These are phyloP conservation scores for Pecten maximus DNA, from an alignment of 2,888 invertebrate genomes.

Conservation along the genomic window DNA sequence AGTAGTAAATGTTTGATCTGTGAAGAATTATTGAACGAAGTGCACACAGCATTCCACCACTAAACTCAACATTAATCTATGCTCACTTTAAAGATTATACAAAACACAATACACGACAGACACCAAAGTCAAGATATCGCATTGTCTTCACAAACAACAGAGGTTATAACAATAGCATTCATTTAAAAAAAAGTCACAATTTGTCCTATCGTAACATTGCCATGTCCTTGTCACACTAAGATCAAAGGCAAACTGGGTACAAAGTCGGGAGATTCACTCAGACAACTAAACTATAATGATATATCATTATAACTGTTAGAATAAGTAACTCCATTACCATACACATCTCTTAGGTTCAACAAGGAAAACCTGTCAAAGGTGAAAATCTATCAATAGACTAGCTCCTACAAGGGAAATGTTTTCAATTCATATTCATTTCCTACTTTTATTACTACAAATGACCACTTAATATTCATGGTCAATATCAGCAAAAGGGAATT, in stretches of 20 bases:
- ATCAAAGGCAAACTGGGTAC: not conserved
- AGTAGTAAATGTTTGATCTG: not conserved
- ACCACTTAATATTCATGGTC: slow-evolving; percentile 10
- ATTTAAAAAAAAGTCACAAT: not conserved
- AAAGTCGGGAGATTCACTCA: not conserved
- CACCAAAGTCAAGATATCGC: not conserved
- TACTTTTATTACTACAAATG: not conserved
- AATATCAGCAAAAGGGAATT: not conserved
- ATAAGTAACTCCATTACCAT: not conserved
- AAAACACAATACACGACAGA: not conserved
- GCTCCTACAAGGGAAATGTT: not conserved
- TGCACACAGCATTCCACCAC: not conserved
- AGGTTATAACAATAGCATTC: not conserved
- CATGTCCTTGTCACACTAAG: not conserved
- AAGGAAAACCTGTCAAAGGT: not conserved
- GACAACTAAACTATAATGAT: not conserved
- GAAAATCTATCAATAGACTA: not conserved
- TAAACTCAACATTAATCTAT: not conserved
- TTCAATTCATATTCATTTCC: not conserved
- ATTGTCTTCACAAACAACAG: not conserved
- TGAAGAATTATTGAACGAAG: not conserved
- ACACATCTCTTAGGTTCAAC: not conserved
- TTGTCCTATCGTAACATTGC: not conserved
- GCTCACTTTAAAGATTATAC: not conserved
- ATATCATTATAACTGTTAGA: not conserved